Base-by-base conservation (phyloP, 2,888 invertebrate species). In the Drosophila paracracens region DNA sequence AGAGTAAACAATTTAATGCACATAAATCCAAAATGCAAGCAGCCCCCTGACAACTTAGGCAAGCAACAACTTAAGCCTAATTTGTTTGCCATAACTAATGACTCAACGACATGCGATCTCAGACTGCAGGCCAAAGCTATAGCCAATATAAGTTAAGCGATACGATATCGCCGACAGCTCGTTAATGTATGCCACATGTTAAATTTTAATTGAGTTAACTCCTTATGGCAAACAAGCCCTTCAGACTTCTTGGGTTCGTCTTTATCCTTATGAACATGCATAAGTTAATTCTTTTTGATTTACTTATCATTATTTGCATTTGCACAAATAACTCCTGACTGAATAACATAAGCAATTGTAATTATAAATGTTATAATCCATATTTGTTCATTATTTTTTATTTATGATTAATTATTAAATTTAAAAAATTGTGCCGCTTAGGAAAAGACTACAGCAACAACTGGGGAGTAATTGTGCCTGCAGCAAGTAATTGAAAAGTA, bases 61-160 rank as follows among this genome's bases (percentile, higher is more conserved):
- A 77, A 85, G 74, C 85, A 76, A 76, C 77, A 79, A 85, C 54
- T 88, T 86, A 74, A 57, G 66, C 35, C 57, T 53, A 62, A 78
- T 80, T 83, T 88, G 80, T 66, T 68, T 62, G 65, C 53, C 79
- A 69, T 58, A 75, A 65, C 25, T 54, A 79, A 86, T 82, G 81
- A n/a, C 58, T 57, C 21, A 16, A 4, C 29, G 38, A 33, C 87
- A 87, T 88, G 87, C 86, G 58, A 88, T 1, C 64, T 38, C 10
- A 16, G 21, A 21, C 21, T 33, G 7, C 29, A 21, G n/a, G 7
- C 36, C 27, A 25, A 18, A 18, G 18, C 25, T 35, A 18, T 16
- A 13, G 31, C n/a, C 4, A 21, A 43, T 11, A 43, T 48, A 6
- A 38, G 27, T 21, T 38, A n/a, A 25, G 35, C n/a, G 54, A 4